These are phyloP conservation scores for Amblyjoppa fuscipennis DNA, from an alignment of 2,888 invertebrate species.

Conservation along the genomic window DNA sequence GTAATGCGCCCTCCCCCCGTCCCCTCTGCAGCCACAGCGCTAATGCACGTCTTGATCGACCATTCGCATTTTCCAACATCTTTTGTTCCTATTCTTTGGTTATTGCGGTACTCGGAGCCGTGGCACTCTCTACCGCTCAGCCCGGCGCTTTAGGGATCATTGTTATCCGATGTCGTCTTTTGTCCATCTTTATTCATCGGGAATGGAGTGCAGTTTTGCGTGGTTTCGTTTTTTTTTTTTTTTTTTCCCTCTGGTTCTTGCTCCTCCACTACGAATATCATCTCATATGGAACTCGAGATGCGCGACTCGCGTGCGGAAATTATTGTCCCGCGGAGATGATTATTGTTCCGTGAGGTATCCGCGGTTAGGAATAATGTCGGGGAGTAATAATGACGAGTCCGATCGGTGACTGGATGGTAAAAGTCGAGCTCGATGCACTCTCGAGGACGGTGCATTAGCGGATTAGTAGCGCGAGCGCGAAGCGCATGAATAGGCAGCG, in stretches of 20 bases:
- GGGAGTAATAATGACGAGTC: neutral
- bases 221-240: neutral
- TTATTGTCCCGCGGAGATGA: neutral
- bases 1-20: neutral
- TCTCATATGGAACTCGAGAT: neutral
- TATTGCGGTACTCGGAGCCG: slow-evolving; percentile 12
- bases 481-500: slow-evolving; percentile 40
- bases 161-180: slow-evolving; percentile 18
- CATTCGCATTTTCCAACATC: slow-evolving; percentile 8
- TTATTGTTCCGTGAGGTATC: slow-evolving; percentile 7
- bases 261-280: neutral
- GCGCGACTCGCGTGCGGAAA: neutral
- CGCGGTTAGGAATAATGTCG: neutral
- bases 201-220: neutral
- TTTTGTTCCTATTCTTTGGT: slow-evolving; percentile 28
- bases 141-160: neutral
- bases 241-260: neutral
- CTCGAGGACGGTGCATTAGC: slow-evolving; percentile 45
- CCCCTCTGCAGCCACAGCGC: neutral
- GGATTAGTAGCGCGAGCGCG: slow-evolving; percentile 50
- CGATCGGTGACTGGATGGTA: slow-evolving; percentile 33
- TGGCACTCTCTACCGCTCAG: slow-evolving; percentile 2
- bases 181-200: slow-evolving; percentile 3
- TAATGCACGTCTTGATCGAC: slow-evolving; percentile 36
- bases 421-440: slow-evolving; percentile 28